These are phyloP conservation scores for Protophormia terraenovae DNA, from an alignment of 2,888 invertebrate genomes.

Conservation along the genomic window DNA sequence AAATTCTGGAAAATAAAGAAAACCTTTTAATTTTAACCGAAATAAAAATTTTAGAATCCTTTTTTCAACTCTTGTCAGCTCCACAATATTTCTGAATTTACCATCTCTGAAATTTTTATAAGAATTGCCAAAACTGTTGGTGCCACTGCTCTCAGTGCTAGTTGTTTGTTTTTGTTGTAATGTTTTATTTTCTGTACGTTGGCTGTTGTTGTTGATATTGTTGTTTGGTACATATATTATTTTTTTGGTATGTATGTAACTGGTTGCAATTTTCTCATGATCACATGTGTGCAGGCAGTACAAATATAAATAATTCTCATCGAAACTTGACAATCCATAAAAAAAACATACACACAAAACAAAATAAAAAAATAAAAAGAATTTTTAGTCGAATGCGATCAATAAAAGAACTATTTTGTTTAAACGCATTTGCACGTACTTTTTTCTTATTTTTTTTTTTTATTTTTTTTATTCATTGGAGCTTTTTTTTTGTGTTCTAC, in stretches of 20 bases:
- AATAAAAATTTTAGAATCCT: no score
- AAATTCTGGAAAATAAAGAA: no score
- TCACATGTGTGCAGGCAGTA: slow-evolving; percentile 58
- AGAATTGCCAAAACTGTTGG: slow-evolving; percentile 64
- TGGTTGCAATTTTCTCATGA: slow-evolving; percentile 66
- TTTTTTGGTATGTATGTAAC: slow-evolving; percentile 27
- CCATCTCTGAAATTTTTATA: slow-evolving; percentile 47
- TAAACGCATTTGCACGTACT: slow-evolving; percentile 67
- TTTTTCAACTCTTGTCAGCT: neutral
- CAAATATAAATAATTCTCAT: slow-evolving; percentile 66
- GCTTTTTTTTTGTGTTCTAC: slow-evolving; percentile 18
- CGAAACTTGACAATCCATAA: slow-evolving; percentile 64
- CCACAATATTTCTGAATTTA: neutral
- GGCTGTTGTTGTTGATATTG: slow-evolving; percentile 38
- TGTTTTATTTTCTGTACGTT: slow-evolving; percentile 43
- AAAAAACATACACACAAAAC: slow-evolving; percentile 22
- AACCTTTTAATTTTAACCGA: no score
- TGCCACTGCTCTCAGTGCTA: slow-evolving; percentile 58
- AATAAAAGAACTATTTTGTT: slow-evolving; percentile 67
- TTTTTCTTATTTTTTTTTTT: slow-evolving; percentile 31
- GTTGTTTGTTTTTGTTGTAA: slow-evolving; percentile 47
- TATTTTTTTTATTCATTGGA: slow-evolving; percentile 15
- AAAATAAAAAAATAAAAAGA: slow-evolving; percentile 34
- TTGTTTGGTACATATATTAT: slow-evolving; percentile 37
- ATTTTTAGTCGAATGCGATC: slow-evolving; percentile 62